These are phyloP conservation scores for Mayetiola destructor DNA, from an alignment of 2,888 invertebrate species.

Conservation along the genomic window DNA sequence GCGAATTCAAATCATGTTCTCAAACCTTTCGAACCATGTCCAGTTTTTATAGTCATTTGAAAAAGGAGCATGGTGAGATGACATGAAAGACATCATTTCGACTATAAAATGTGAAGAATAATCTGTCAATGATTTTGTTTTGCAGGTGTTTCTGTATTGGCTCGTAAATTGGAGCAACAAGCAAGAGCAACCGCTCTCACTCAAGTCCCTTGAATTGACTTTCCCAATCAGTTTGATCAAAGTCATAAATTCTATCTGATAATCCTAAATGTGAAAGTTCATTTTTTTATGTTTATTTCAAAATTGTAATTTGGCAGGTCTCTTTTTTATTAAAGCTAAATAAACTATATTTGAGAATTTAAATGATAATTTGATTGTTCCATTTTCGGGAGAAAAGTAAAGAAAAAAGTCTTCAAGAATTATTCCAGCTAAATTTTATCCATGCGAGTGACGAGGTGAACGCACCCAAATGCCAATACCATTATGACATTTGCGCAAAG, in stretches of 20 bases:
- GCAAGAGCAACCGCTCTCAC: background rate
- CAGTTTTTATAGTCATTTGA: conserved; percentile 8
- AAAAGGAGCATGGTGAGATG: background rate
- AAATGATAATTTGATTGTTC: too few relatives aligned
- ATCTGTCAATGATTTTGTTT: background rate
- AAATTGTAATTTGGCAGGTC: too few relatives aligned
- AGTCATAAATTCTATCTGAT: too few relatives aligned
- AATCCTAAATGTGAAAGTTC: too few relatives aligned
- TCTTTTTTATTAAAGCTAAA: too few relatives aligned
- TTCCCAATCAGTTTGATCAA: too few relatives aligned
- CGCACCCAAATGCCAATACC: background rate
- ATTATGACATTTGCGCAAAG: conserved; percentile 8
- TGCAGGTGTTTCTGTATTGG: background rate
- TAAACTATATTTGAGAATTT: too few relatives aligned
- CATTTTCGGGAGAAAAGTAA: too few relatives aligned
- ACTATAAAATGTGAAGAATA: background rate
- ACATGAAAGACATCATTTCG: background rate
- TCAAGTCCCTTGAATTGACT: background rate
- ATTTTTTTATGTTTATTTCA: too few relatives aligned
- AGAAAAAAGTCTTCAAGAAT: too few relatives aligned
- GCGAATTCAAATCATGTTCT: background rate
- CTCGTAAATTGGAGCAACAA: background rate
- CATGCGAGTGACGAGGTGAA: too few relatives aligned
- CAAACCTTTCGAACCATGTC: background rate
- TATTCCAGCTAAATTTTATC: too few relatives aligned